Evolutionary conservation across 2,797 vertebrate genomes (phyloP).

Genomic region (Parotocinclus haroldoi): DNA sequence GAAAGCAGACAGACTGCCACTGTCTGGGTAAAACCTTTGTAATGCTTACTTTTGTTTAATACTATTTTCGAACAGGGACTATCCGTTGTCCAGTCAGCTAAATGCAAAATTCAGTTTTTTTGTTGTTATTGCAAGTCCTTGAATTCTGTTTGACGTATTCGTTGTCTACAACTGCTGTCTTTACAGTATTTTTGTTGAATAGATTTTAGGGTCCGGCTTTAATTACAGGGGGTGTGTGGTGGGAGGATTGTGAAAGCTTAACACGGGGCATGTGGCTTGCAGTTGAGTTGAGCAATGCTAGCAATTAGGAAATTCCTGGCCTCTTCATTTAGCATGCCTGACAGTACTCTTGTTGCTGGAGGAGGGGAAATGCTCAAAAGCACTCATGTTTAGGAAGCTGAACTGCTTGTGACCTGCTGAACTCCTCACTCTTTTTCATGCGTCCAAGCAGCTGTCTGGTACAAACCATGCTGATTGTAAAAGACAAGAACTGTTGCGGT

Average conservation of each 20-base stretch:
- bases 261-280: conserved; percentile 41
- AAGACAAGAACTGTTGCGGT: background rate
- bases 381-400: conserved; percentile 33
- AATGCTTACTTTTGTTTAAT: conserved; percentile 34
- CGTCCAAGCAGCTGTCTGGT: conserved; percentile 21
- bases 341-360: conserved; percentile 33
- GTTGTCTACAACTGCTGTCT: conserved; percentile 53
- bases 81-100: conserved; percentile 44
- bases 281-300: conserved; percentile 44
- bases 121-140: conserved; percentile 38
- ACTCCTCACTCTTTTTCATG: conserved; percentile 34
- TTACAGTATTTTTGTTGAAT: conserved; percentile 53
- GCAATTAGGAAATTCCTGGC: conserved; percentile 56
- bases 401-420: conserved; percentile 46
- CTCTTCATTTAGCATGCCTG: conserved; percentile 41
- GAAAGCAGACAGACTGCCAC: no score
- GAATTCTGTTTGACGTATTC: conserved; percentile 53
- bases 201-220: conserved; percentile 54
- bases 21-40: conserved; percentile 14
- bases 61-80: conserved; percentile 36
- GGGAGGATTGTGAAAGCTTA: conserved; percentile 44
- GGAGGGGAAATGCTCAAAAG: conserved; percentile 33
- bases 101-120: conserved; percentile 38
- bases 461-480: conserved; percentile 29
- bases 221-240: conserved; percentile 42